A percentile compares a stretch with the other conserved stretches of the same genome.
Conservation (phyloP, 37 sponge, comb jelly and placozoan genomes). For the Agelas oroides region DNA sequence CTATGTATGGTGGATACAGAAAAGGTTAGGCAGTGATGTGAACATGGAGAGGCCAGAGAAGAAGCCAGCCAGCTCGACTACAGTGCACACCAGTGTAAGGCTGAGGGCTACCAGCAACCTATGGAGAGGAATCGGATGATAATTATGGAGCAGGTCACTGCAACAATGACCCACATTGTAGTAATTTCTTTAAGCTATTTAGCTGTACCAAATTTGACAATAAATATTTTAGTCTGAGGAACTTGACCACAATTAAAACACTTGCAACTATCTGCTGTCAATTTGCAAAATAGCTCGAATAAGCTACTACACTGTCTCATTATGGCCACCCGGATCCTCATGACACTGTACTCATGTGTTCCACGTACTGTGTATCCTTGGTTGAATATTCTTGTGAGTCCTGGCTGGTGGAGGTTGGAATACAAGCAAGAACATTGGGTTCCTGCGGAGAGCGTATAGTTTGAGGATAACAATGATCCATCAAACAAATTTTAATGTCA, state of each 20-base stretch:
- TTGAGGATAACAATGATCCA: no score
- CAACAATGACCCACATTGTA: no score
- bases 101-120: constrained; percentile 64
- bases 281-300: no score
- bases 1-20: constrained; percentile 43
- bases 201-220: neutral
- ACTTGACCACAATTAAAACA: no score
- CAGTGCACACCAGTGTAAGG: constrained; percentile 45
- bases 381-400: constrained; percentile 46
- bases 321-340: no score
- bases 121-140: no score
- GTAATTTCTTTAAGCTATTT: no score
- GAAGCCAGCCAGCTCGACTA: constrained; percentile 68
- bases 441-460: constrained; percentile 14
- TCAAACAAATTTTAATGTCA: no score
- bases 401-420: constrained; percentile 1
- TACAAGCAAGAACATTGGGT: constrained; percentile 57
- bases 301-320: no score
- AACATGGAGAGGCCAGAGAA: constrained; percentile 83
- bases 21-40: constrained; percentile 41
- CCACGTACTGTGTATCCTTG: constrained; percentile 73
- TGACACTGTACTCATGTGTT: no score
- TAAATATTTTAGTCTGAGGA: neutral
- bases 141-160: no score
- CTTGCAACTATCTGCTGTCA: no score